Evolutionary conservation across 2,797 vertebrate genomes (phyloP), one percentile per base, ranked within the genome.

Genomic region (Coregonus sp.): DNA sequence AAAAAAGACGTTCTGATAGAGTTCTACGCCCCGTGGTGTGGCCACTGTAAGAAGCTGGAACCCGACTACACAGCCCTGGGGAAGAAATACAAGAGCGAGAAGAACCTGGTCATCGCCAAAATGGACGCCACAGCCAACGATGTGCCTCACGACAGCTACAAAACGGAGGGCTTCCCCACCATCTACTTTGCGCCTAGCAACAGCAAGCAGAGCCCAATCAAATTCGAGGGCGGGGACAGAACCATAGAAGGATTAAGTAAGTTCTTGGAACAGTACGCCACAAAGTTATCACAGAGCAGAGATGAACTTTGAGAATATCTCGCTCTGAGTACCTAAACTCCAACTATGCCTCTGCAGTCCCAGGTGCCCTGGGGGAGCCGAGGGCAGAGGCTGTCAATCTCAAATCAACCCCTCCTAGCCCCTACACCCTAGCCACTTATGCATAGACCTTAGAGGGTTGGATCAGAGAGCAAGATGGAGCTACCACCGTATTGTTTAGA

Each of bases 11-110:
- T 99, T 83, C 95, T 99, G 3, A 96, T 99, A 0, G 98, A 99
- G 89, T 96, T 99, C 87, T 99, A 99, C 0, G 98, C 98, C 0
- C 98, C 98, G 0, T 99, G 98, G 98, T 99, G 98, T 0, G 97
- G 98, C 71, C 98, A 99, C 87, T 99, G 97, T 90, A 99, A 98
- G 89, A 95, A 98, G 82, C 75, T 99, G 73, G 98, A 99, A 76
- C 97, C 98, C 0, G 92, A 97, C 3, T 99, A 96, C 66, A 76
- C 92, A 0, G 93, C 95, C 68, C 90, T 99, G 78, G 98, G 91
- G 68, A 99, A 97, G 93, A 98, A 97, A 84, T 99, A 98, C 90
- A 98, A 95, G 85, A 92, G 89, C 1, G 95, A 96, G 90, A 97
- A 97, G 85, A 94, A 94, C 74, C 87, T 99, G 37, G 93, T 99